Base-by-base conservation (phyloP, 2,113 vertebrate species). In the Tenebrosternarchus preto region DNA sequence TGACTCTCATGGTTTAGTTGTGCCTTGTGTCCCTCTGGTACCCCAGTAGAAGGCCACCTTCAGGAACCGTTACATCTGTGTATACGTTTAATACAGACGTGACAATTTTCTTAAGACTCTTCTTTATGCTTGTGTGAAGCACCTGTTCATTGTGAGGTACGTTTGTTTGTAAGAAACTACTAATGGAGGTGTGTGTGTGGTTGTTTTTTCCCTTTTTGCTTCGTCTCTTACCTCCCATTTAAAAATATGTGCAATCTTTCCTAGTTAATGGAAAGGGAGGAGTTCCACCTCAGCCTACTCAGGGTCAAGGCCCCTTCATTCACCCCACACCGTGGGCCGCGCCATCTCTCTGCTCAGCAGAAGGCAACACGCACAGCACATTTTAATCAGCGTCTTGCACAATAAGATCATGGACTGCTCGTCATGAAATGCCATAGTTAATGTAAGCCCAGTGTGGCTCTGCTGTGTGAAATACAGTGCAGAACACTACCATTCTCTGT, bases 301-400 rank as follows among this genome's bases (percentile, higher is more conserved):
- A 22, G 73, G 80, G 77, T 84, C 76, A 29, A 63, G 76, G 80
- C 85, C 77, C 72, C n/a, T 72, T 76, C 76, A 59, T 86, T 86
- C 68, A 76, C 72, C 76, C 76, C 68, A 73, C 81, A 36, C 15
- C 61, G 53, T 73, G 77, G 68, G 25, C 24, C 36, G 66, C 69
- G 19, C 16, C 43, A 33, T 63, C 31, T 29, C n/a, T 33, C 36
- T 61, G 55, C 64, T 84, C 80, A 86, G 79, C 82, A 86, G 55
- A 84, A 86, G 73, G 36, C 29, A 19, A 27, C 16, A 29, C 53
- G 43, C 43, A 70, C 59, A 66, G 15, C 33, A 82, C 24, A 68
- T 78, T 66, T 76, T 39, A 67, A 76, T 73, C 73, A 76, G 76
- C 79, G 68, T 86, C 64, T 70, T 50, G 39, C 46, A 82, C 82